phyloP scores from a whole-genome alignment of 1,140 invertebrate species.

The Drosophila tropicalis region DNA sequence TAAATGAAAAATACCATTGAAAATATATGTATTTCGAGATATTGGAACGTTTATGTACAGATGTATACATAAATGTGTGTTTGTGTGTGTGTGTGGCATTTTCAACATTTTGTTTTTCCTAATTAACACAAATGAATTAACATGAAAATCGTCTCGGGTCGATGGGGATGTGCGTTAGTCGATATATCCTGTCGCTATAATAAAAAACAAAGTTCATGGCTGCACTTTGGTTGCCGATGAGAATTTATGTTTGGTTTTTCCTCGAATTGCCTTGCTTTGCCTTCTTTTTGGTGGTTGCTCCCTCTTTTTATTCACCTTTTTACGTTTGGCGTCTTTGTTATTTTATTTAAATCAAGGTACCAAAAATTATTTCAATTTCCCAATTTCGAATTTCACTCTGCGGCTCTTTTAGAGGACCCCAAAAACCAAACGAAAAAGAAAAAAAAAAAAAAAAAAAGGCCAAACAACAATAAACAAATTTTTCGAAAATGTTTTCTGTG shows the following conservation, averaged over 20 bases:
- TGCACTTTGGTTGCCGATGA: constrained; percentile 31
- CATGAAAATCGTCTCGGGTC: constrained; percentile 46
- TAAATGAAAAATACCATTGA: constrained; percentile 9
- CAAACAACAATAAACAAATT: constrained; percentile 72
- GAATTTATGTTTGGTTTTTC: constrained; percentile 75
- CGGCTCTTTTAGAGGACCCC: constrained; percentile 47
- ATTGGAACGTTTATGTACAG: background rate
- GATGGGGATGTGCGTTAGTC: constrained; percentile 10
- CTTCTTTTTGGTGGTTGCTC: constrained; percentile 56
- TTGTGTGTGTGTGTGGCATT: constrained; percentile 11
- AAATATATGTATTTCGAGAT: constrained; percentile 8
- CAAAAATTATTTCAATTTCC: constrained; percentile 65
- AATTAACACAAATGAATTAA: constrained; percentile 70
- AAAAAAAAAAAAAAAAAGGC: constrained; percentile 52
- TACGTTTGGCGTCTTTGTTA: constrained; percentile 38
- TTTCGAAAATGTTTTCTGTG: constrained; percentile 57
- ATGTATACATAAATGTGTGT: background rate
- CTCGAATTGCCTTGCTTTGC: constrained; percentile 45
- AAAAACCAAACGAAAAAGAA: constrained; percentile 33
- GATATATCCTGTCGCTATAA: constrained; percentile 66
- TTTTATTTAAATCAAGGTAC: constrained; percentile 77
- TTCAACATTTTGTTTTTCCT: constrained; percentile 39
- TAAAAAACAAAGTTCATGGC: constrained; percentile 73
- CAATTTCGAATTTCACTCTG: constrained; percentile 34
- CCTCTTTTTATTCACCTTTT: constrained; percentile 21